Evolutionary conservation across 2,888 invertebrate genomes (phyloP).

Genomic region (Trichogramma dendrolimi): DNA sequence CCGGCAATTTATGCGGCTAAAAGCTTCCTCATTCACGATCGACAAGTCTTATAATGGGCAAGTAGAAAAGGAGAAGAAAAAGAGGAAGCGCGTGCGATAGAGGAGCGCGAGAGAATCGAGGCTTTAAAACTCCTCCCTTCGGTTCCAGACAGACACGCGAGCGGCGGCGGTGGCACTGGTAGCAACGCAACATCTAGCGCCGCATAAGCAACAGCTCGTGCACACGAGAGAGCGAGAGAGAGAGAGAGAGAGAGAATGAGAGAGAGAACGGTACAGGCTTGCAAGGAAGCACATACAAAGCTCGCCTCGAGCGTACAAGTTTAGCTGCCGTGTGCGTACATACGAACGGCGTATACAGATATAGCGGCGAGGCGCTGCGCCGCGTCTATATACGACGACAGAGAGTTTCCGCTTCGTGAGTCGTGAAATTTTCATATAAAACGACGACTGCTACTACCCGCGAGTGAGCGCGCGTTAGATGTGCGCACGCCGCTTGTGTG

Average conservation of each 20-base stretch:
- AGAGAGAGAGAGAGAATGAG: too few relatives aligned
- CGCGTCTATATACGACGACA: neutral
- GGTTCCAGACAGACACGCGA: too few relatives aligned
- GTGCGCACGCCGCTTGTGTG: conserved; percentile 17
- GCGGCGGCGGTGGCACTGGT: too few relatives aligned
- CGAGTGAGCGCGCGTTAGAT: conserved; percentile 2
- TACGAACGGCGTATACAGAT: neutral
- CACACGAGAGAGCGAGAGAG: too few relatives aligned
- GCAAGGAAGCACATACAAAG: too few relatives aligned
- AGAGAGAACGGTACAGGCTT: too few relatives aligned
- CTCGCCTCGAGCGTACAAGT: conserved; percentile 9
- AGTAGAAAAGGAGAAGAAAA: too few relatives aligned
- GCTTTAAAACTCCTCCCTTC: too few relatives aligned
- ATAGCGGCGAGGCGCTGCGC: neutral
- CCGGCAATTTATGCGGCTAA: conserved; percentile 17
- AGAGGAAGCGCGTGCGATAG: too few relatives aligned
- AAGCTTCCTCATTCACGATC: conserved; percentile 11
- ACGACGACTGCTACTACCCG: conserved; percentile 30
- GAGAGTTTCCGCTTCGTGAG: conserved; percentile 40
- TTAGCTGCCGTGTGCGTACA: neutral
- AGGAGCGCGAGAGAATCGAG: too few relatives aligned
- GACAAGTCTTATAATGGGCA: conserved; percentile 10
- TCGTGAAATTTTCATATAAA: conserved; percentile 47
- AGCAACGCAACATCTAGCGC: too few relatives aligned
- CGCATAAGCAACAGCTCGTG: too few relatives aligned